Evolutionary conservation across 2,888 invertebrate genomes (phyloP).

Genomic region (Stenurella melanura): DNA sequence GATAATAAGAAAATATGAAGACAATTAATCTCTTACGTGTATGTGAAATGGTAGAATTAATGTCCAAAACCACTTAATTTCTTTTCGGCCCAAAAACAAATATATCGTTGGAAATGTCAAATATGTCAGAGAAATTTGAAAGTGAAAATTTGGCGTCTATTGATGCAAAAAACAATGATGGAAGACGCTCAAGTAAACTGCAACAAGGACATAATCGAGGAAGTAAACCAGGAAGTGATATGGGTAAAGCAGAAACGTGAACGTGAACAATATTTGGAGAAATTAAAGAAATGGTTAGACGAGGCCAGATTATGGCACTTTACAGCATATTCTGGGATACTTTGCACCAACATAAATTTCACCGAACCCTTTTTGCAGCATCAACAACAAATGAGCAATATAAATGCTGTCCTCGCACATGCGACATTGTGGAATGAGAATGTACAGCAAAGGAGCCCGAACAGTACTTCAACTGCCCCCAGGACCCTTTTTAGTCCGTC

Average conservation of each 20-base stretch:
- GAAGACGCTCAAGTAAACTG: background rate
- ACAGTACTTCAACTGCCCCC: background rate
- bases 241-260: conserved; percentile 47
- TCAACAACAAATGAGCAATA: conserved; percentile 32
- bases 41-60: background rate
- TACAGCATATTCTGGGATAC: conserved; percentile 77
- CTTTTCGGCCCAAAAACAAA: background rate
- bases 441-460: conserved; percentile 40
- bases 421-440: conserved; percentile 42
- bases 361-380: conserved; percentile 25
- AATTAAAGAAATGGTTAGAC: conserved; percentile 81
- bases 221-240: conserved; percentile 24
- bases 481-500: conserved; percentile 26
- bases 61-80: background rate
- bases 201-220: background rate
- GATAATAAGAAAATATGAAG: no score
- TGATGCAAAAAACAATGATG: background rate
- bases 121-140: conserved; percentile 23
- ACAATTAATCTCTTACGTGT: no score
- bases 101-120: conserved; percentile 6
- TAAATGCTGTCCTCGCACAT: conserved; percentile 26
- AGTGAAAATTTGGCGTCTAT: conserved; percentile 18
- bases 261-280: conserved; percentile 79
- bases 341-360: conserved; percentile 71
- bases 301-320: conserved; percentile 79